Percentiles rank a stretch among this genome's conserved stretches.
phyloP scores from a whole-genome alignment of 2,797 vertebrate genomes.

The Astyanax mexicanus region DNA sequence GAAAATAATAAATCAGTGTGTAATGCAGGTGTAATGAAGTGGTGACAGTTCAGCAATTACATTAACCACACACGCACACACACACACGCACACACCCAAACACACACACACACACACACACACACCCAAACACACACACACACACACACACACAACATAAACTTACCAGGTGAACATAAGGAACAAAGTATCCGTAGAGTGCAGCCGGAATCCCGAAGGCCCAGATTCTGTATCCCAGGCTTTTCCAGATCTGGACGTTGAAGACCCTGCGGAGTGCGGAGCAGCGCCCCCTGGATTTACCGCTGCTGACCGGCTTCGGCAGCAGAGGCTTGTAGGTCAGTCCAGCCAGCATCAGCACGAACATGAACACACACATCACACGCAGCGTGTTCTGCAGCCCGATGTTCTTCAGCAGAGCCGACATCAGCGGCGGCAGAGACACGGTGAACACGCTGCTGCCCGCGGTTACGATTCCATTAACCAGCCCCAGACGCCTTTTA shows the following conservation, averaged over 20 bases:
- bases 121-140: conserved; percentile 12
- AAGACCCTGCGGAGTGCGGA: conserved; percentile 80
- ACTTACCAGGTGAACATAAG: conserved; percentile 95
- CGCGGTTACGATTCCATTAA: conserved; percentile 95
- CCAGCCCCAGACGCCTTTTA: conserved; percentile 93
- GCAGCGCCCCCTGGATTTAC: conserved; percentile 67
- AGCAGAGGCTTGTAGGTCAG: conserved; percentile 89
- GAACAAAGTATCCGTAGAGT: conserved; percentile 96
- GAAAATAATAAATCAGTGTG: too few species aligned
- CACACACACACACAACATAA: conserved; percentile 5
- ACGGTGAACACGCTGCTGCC: conserved; percentile 95
- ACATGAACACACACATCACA: conserved; percentile 86
- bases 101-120: not conserved
- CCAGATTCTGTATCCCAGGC: conserved; percentile 91
- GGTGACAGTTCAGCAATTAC: too few species aligned
- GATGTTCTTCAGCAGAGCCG: conserved; percentile 68
- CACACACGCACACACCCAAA: conserved; percentile 16
- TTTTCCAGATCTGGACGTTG: conserved; percentile 91
- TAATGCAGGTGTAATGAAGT: too few species aligned
- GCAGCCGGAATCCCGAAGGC: conserved; percentile 91
- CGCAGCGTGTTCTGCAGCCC: conserved; percentile 84
- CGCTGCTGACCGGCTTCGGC: conserved; percentile 63
- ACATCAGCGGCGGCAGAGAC: conserved; percentile 85
- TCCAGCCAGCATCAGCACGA: conserved; percentile 89
- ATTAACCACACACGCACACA: conserved; percentile 12